Conservation (phyloP, 2,888 invertebrate genomes). For the Cephonodes hylas region DNA sequence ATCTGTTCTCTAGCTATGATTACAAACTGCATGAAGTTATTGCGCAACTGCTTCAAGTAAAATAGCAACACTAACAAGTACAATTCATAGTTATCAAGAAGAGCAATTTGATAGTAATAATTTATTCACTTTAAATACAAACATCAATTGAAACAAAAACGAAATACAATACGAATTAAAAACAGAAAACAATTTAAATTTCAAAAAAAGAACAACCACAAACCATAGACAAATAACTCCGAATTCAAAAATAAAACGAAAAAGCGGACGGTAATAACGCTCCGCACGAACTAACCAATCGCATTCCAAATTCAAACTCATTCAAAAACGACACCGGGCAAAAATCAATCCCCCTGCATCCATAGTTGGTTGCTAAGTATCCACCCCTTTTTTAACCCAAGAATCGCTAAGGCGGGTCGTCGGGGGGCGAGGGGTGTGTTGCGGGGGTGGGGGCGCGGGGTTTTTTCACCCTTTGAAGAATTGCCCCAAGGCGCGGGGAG, state of each 20-base stretch:
- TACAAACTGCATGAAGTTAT: neutral
- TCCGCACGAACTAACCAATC: conserved; percentile 10
- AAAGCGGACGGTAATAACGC: conserved; percentile 1
- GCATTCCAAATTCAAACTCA: conserved; percentile 35
- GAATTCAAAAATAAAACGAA: neutral
- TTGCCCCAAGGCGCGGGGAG: conserved; percentile 76
- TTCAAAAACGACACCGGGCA: conserved; percentile 39
- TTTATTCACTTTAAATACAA: neutral
- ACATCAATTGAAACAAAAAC: neutral
- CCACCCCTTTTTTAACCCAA: conserved; percentile 80
- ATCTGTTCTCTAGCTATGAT: too few relatives aligned
- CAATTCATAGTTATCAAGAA: too few relatives aligned
- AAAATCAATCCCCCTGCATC: conserved; percentile 62
- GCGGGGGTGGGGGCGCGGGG: conserved; percentile 39
- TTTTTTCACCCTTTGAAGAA: conserved; percentile 81
- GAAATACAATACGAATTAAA: neutral
- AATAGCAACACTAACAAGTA: too few relatives aligned
- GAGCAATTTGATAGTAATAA: neutral
- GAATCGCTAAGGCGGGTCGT: conserved; percentile 76
- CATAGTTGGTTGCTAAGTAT: conserved; percentile 74
- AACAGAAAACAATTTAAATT: neutral
- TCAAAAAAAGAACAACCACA: neutral
- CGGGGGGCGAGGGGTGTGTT: conserved; percentile 38
- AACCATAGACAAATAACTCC: neutral
- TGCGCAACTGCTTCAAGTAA: neutral